Evolutionary conservation across 2,113 vertebrate species (phyloP).

Genomic region (Mormyrus iriodes): DNA sequence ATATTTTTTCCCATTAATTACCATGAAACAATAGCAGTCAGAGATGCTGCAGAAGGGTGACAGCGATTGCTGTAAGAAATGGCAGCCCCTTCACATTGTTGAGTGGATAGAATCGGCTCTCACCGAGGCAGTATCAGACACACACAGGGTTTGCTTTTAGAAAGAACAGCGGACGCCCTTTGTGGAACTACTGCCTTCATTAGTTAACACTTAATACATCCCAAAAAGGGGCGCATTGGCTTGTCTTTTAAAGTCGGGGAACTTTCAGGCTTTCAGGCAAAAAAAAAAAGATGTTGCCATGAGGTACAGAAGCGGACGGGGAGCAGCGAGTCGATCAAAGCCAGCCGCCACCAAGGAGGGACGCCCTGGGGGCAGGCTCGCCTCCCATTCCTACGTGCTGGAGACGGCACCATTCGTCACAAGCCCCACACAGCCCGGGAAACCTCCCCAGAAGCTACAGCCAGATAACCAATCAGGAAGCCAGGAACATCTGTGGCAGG

Average conservation of each 20-base stretch:
- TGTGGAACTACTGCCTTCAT: neutral
- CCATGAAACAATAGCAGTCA: neutral
- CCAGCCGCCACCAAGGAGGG: conserved; percentile 20
- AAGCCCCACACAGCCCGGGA: conserved; percentile 22
- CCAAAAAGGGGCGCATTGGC: neutral
- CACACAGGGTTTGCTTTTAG: neutral
- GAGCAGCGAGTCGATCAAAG: conserved; percentile 41
- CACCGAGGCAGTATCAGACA: neutral
- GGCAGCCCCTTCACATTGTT: neutral
- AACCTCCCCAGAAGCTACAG: conserved; percentile 30
- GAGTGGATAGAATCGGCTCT: neutral
- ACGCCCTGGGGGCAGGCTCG: conserved; percentile 13
- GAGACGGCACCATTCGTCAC: conserved; percentile 27
- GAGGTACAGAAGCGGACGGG: conserved; percentile 30
- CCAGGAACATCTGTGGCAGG: conserved; percentile 17
- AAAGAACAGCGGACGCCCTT: neutral
- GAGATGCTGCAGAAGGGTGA: neutral
- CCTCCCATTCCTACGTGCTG: conserved; percentile 28
- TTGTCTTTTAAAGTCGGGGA: neutral
- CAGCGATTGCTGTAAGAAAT: neutral
- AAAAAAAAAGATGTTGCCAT: conserved; percentile 15
- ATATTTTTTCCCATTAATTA: neutral
- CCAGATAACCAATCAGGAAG: conserved; percentile 42
- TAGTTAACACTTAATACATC: neutral
- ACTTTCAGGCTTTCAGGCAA: neutral